These are phyloP conservation scores for Martes flavigula DNA, from an alignment of 2,797 vertebrate species.

Conservation along the genomic window DNA sequence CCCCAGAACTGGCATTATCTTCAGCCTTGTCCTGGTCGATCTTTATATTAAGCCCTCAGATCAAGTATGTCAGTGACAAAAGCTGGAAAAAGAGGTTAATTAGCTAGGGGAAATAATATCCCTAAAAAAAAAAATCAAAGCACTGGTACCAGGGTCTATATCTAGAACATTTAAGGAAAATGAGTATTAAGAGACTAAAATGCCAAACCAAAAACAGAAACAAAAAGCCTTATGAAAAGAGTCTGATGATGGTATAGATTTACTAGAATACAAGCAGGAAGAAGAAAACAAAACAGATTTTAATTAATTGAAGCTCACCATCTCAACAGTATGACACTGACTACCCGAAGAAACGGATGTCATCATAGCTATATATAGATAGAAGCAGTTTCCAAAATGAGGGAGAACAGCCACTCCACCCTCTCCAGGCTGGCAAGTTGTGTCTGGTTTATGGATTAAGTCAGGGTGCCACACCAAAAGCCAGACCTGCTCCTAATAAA, in stretches of 20 bases:
- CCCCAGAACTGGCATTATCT: not conserved
- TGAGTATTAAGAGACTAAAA: not conserved
- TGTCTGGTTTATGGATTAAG: not conserved
- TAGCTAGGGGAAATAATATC: not conserved
- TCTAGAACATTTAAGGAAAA: not conserved
- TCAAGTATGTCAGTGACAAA: not conserved
- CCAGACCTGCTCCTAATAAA: not conserved
- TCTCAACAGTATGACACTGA: not conserved
- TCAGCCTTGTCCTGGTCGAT: not conserved
- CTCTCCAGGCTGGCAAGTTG: not conserved
- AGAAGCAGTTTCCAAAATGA: not conserved
- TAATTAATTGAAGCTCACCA: not conserved
- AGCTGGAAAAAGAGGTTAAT: not conserved
- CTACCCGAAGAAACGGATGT: not conserved
- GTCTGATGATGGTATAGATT: not conserved
- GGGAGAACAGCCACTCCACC: no score
- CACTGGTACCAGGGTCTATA: not conserved
- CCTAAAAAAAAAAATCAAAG: not conserved
- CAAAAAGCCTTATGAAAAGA: not conserved
- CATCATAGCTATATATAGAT: not conserved
- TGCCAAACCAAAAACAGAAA: not conserved
- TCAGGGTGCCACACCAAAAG: not conserved
- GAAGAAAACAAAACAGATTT: constrained; percentile 21
- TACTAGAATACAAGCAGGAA: not conserved
- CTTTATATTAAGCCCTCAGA: not conserved